A percentile compares a stretch with the other conserved stretches of the same genome.
These are phyloP conservation scores for Chrysocyon brachyurus DNA, from an alignment of 2,797 vertebrate species.

Conservation along the genomic window DNA sequence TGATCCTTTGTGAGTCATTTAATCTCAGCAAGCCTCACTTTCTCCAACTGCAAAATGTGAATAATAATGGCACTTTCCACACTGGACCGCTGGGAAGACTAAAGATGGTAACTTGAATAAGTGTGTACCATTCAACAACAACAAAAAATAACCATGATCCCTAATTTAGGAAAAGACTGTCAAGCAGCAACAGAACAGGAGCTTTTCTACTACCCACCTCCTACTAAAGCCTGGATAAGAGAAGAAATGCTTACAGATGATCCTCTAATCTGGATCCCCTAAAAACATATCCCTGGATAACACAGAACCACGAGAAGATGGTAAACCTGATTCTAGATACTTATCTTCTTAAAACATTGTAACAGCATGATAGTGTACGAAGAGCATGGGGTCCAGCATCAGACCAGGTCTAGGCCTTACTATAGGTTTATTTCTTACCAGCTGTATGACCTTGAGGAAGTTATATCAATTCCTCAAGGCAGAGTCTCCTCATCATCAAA, in stretches of 20 bases:
- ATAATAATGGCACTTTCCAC: not conserved
- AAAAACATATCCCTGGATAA: not conserved
- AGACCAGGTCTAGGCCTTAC: not conserved
- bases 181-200: not conserved
- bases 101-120: not conserved
- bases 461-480: not conserved
- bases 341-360: not conserved
- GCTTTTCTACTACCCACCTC: not conserved
- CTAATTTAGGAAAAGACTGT: not conserved
- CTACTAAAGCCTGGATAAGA: not conserved
- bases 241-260: not conserved
- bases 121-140: not conserved
- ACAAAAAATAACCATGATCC: not conserved
- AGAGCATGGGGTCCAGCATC: not conserved
- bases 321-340: not conserved
- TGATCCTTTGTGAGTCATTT: not conserved
- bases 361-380: not conserved
- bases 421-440: not conserved
- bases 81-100: not conserved
- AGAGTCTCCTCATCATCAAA: constrained; percentile 42
- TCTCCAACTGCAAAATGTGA: not conserved
- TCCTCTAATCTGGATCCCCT: not conserved
- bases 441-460: constrained; percentile 15
- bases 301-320: not conserved
- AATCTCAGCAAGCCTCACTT: not conserved